phyloP scores from a whole-genome alignment of 2,888 invertebrate genomes.

The Poecilus cupreus region DNA sequence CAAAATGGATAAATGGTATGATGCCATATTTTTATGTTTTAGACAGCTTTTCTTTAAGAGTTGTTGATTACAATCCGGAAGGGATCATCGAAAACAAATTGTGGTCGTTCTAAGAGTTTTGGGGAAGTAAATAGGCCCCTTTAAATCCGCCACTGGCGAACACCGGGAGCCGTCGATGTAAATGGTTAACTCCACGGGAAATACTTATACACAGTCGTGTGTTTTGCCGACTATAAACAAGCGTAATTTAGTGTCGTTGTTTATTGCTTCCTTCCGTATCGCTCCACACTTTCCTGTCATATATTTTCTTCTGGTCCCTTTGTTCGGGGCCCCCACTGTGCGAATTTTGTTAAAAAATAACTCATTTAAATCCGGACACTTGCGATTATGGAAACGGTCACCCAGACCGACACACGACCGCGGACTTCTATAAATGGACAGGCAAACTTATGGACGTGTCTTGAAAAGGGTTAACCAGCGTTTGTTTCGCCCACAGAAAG shows the following conservation, averaged over 20 bases:
- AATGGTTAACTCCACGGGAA: slow-evolving; percentile 55
- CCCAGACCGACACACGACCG: slow-evolving; percentile 6
- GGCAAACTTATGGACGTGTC: no score
- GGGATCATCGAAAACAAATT: no score
- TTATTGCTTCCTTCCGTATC: slow-evolving; percentile 57
- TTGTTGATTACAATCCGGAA: no score
- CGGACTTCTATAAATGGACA: neutral
- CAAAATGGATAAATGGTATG: no score
- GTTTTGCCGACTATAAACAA: slow-evolving; percentile 56
- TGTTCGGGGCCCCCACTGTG: slow-evolving; percentile 32
- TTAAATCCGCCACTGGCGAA: no score
- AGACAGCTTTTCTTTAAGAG: no score
- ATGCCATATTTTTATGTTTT: no score
- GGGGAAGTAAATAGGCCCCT: no score
- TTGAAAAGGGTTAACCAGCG: neutral
- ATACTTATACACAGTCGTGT: slow-evolving; percentile 54
- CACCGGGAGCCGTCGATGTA: slow-evolving; percentile 46
- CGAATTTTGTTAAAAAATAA: slow-evolving; percentile 44
- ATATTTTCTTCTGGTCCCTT: slow-evolving; percentile 56
- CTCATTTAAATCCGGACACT: slow-evolving; percentile 45
- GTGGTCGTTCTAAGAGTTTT: no score
- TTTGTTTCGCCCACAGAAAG: no score
- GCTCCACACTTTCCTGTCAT: slow-evolving; percentile 57
- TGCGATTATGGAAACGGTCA: slow-evolving; percentile 50
- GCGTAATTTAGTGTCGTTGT: slow-evolving; percentile 57